Evolutionary conservation across 2,113 vertebrate species (phyloP), one percentile per base, ranked within the genome.

Genomic region (Scatophagus argus): DNA sequence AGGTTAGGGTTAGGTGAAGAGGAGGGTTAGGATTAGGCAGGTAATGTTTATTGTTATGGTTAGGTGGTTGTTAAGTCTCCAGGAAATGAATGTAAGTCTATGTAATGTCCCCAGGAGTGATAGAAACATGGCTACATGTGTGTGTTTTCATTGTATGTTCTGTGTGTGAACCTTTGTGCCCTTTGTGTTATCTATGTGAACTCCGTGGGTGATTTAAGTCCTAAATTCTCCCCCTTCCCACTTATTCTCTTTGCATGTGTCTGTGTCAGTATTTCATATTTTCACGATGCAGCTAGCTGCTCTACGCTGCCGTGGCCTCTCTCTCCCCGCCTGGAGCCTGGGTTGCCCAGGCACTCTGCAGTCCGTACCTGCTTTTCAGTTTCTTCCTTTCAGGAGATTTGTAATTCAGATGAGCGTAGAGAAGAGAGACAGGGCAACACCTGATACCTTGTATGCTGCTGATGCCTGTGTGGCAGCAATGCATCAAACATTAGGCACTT

Each of bases 401-500:
- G 62, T 65, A 86, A 84, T 84, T 77, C 65, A 88, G 38, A 88
- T 84, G 68, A 79, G 58, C 1, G 39, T 0, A 1, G 47, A 54
- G 23, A 29, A 43, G 34, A 67, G 52, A 64, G 10, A 32, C 44
- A 25, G 46, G 56, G 46, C 1, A 51, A 56, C 77, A 84, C 80
- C 82, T 84, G 82, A 63, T 63, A 39, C 44, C 49, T 56, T 5
- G 2, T 39, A 47, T 54, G 67, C 60, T 41, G 70, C 70, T 77
- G 79, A 64, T 65, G 59, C 77, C 65, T 76, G 27, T 43, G 31
- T 34, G 39, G 52, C 41, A 23, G 38, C 1, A 3, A 8, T 25
- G 39, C 66, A 59, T 66, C 39, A 44, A 65, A 23, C 31, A 13
- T 31, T 1, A 46, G 32, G 1, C 12, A 16, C 44, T 38, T 49